Percentiles rank a stretch among this genome's conserved stretches.
Evolutionary conservation across 2,888 invertebrate genomes (phyloP).

Genomic region (Helleia helle): DNA sequence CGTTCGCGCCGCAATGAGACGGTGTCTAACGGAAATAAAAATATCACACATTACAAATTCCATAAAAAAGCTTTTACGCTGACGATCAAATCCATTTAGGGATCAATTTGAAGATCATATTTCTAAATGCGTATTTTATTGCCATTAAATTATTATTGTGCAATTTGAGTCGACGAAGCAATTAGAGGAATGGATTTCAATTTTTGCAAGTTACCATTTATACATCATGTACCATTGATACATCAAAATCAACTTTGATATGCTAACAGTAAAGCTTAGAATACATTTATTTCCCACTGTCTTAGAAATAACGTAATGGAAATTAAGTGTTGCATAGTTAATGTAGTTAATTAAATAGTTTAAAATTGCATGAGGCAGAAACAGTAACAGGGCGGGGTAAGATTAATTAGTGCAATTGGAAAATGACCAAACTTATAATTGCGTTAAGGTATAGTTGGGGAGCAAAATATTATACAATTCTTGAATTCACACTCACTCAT

Average conservation of each 20-base stretch:
- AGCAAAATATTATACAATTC: constrained; percentile 13
- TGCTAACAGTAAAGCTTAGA: background rate
- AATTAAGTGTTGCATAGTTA: constrained; percentile 21
- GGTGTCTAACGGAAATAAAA: too few relatives aligned
- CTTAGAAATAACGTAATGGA: constrained; percentile 17
- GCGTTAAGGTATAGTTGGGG: constrained; percentile 23
- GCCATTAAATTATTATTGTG: constrained; percentile 43
- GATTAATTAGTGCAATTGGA: constrained; percentile 48
- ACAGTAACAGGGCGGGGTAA: constrained; percentile 42
- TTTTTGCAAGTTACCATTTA: constrained; percentile 26
- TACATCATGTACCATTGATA: too few relatives aligned
- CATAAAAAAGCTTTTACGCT: constrained; percentile 7
- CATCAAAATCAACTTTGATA: background rate
- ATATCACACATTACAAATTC: constrained; percentile 7
- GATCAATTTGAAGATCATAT: constrained; percentile 25
- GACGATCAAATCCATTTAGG: constrained; percentile 20
- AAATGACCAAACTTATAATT: constrained; percentile 31
- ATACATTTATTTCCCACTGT: background rate
- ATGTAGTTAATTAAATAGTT: constrained; percentile 30
- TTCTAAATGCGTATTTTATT: constrained; percentile 42
- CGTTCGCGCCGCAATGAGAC: too few relatives aligned
- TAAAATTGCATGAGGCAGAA: constrained; percentile 32
- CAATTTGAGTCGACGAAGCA: constrained; percentile 39
- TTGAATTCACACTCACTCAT: too few relatives aligned
- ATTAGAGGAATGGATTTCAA: constrained; percentile 44